Evolutionary conservation across 2,888 invertebrate genomes (phyloP), one percentile per base, ranked within the genome.

Genomic region (Stegana nigrithorax): DNA sequence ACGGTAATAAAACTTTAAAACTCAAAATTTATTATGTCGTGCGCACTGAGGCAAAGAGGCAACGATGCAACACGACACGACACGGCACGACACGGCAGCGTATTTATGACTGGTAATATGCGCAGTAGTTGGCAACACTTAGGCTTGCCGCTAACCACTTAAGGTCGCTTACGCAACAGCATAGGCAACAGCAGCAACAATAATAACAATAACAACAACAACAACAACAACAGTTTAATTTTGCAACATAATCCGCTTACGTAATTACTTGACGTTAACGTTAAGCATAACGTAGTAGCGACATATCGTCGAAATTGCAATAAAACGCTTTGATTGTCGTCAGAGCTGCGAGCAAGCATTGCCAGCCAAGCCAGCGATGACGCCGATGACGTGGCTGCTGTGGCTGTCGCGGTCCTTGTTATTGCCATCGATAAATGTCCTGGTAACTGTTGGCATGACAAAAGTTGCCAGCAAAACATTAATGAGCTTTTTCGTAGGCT

Each of bases 221-320:
- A n/a, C 36, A 36, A 27, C 25, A 26, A 32, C 19, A 32, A 32
- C 29, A 32, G 19, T 53, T 53, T 53, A 29, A 53, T 75, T 72
- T 70, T 69, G 68, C 71, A 67, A 63, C 68, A 67, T 71, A 71
- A 68, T 69, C 67, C 63, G 67, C 66, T 66, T 68, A 67, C 66
- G 75, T 73, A 77, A 75, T 75, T 75, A 70, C 68, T 60, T 44
- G 58, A 47, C 59, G 32, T 47, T 29, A 53, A 47, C 59, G 32
- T 47, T 29, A 53, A 53, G 53, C 32, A 53, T 29, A 32, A 32
- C 53, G 53, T 53, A 19, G 32, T 19, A n/a, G n/a, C n/a, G n/a
- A 53, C 53, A 53, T 32, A 53, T 53, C 53, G 32, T 32, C 32
- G 53, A 32, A 53, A 53, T 53, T 53, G 32, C 32, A 53, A 53